Percentiles rank a stretch among this genome's conserved stretches.
These are phyloP conservation scores for Myopa testacea DNA, from an alignment of 2,888 invertebrate genomes.

Conservation along the genomic window DNA sequence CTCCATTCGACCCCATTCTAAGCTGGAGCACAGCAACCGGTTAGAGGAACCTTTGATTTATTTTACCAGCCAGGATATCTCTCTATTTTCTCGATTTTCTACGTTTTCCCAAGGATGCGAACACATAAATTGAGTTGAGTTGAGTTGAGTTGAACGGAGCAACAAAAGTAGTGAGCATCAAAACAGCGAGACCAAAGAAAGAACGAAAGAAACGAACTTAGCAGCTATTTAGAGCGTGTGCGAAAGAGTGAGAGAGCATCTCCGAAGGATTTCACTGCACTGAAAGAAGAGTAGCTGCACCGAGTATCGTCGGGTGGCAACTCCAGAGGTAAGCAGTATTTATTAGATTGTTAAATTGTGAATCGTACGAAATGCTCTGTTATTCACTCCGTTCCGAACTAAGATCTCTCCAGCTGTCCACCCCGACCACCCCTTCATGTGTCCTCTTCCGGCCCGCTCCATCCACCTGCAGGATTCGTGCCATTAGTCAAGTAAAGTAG, in stretches of 20 bases:
- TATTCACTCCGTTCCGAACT: conserved; percentile 32
- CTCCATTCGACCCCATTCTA: neutral
- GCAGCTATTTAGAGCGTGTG: neutral
- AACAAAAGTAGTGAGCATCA: conserved; percentile 41
- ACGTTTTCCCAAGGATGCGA: conserved; percentile 35
- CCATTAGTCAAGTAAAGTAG: conserved; percentile 17
- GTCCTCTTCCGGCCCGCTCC: neutral
- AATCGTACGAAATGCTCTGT: conserved; percentile 54
- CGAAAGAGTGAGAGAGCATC: conserved; percentile 8
- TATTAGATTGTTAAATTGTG: conserved; percentile 67
- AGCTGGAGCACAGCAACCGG: conserved; percentile 48
- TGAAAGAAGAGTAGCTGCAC: neutral
- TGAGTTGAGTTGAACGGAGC: conserved; percentile 47
- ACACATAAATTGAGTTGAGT: conserved; percentile 48
- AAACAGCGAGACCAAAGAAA: conserved; percentile 6
- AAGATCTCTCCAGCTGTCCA: neutral
- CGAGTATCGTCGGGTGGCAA: neutral
- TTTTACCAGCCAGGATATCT: conserved; percentile 57
- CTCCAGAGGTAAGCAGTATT: conserved; percentile 61
- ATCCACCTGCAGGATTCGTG: neutral
- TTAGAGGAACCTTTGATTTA: conserved; percentile 65
- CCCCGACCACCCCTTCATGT: neutral
- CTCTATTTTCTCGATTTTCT: conserved; percentile 57
- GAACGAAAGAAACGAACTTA: neutral
- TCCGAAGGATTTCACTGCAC: neutral